Percentiles rank a stretch among this genome's conserved stretches.
Conservation (phyloP, 2,888 invertebrate genomes). For the Limnephilus lunatus region DNA sequence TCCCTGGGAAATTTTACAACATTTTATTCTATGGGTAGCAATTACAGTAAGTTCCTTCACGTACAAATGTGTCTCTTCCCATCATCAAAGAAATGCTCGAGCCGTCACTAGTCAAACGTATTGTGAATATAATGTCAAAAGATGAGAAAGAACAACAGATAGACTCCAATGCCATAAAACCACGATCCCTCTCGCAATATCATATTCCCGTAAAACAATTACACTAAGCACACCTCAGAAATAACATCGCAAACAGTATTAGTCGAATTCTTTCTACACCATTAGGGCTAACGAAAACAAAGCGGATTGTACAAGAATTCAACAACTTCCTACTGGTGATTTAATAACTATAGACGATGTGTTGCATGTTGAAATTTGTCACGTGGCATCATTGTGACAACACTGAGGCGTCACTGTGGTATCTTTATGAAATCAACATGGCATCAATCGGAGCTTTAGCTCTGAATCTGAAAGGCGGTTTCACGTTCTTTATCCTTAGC, state of each 20-base stretch:
- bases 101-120: neutral
- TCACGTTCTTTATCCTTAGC: too few species aligned
- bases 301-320: slow-evolving; percentile 20
- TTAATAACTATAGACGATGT: neutral
- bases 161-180: neutral
- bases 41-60: too few species aligned
- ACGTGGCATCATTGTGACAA: too few species aligned
- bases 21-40: too few species aligned
- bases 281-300: slow-evolving; percentile 56
- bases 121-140: neutral
- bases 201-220: slow-evolving; percentile 2
- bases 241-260: neutral
- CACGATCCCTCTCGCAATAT: neutral
- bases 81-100: too few species aligned
- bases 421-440: too few species aligned
- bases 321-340: neutral
- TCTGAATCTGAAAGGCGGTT: too few species aligned
- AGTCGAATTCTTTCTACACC: slow-evolving; percentile 45
- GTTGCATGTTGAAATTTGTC: neutral
- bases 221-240: slow-evolving; percentile 2
- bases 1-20: too few species aligned
- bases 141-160: neutral
- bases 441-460: too few species aligned
- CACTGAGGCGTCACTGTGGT: too few species aligned
- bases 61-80: too few species aligned